These are phyloP conservation scores for Buteo buteo DNA, from an alignment of 2,113 vertebrate species.

Conservation along the genomic window DNA sequence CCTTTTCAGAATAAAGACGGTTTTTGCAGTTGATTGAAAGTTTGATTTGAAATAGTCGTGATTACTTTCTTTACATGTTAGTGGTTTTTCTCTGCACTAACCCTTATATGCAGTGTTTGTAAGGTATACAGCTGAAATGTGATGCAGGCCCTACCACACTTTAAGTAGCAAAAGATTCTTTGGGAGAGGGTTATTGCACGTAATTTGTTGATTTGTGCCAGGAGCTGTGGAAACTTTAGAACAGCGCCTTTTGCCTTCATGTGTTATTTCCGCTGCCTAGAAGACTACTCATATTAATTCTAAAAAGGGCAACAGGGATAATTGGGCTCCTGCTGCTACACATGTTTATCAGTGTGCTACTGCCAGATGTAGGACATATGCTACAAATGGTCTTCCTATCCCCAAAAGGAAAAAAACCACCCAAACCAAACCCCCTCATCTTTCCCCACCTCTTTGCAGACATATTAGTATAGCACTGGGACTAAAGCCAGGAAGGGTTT, in stretches of 20 bases:
- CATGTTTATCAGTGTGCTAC: conserved; percentile 37
- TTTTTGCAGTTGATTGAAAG: not conserved
- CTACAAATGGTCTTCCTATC: conserved; percentile 21
- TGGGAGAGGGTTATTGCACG: not conserved
- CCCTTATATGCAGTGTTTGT: not conserved
- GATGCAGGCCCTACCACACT: not conserved
- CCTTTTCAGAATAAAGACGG: not conserved
- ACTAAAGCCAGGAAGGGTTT: not conserved
- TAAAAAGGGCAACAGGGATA: conserved; percentile 39
- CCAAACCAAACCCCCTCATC: not conserved
- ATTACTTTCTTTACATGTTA: not conserved
- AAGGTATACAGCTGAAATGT: not conserved
- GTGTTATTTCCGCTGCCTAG: conserved; percentile 21
- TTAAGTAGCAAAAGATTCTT: not conserved
- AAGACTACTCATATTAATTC: conserved; percentile 6
- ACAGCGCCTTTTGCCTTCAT: not conserved
- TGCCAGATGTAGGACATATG: conserved; percentile 54
- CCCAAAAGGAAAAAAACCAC: not conserved
- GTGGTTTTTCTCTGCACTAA: not conserved
- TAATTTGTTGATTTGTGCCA: not conserved
- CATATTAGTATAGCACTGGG: not conserved
- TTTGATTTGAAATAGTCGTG: not conserved
- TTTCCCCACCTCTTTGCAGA: not conserved
- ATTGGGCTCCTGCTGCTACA: conserved; percentile 47
- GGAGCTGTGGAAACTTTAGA: not conserved